Conservation (phyloP, 1,140 invertebrate species). For the Listronotus oregonensis region DNA sequence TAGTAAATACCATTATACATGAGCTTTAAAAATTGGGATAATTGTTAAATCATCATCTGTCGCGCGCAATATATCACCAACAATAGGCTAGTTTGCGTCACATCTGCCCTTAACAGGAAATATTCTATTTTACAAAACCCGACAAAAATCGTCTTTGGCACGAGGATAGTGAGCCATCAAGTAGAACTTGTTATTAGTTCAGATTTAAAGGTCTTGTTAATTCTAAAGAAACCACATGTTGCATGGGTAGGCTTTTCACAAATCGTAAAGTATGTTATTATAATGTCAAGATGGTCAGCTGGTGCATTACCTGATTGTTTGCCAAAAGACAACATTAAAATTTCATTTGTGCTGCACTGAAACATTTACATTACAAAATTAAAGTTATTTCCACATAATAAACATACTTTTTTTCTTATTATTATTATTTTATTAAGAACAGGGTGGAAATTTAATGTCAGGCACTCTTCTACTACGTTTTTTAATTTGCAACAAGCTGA, state of each 20-base stretch:
- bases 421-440: too few species aligned
- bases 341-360: too few species aligned
- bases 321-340: too few species aligned
- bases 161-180: conserved; percentile 24
- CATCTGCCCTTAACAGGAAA: conserved; percentile 36
- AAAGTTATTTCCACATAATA: too few species aligned
- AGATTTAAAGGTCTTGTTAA: conserved; percentile 19
- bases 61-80: conserved; percentile 20
- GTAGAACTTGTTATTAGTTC: conserved; percentile 29
- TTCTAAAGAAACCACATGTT: conserved; percentile 35
- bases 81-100: conserved; percentile 30
- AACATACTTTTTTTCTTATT: too few species aligned
- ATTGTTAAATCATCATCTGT: conserved; percentile 30
- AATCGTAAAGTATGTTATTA: conserved; percentile 24
- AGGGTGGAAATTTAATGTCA: too few species aligned
- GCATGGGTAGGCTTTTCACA: conserved; percentile 12
- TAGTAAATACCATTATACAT: conserved; percentile 1
- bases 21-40: conserved; percentile 1
- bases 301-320: not conserved
- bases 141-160: conserved; percentile 19
- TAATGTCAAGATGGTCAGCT: conserved; percentile 21
- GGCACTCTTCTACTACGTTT: too few species aligned
- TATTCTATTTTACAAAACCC: conserved; percentile 9
- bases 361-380: too few species aligned
- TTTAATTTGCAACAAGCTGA: too few species aligned